These are phyloP conservation scores for Cryptocephalus primarius DNA, from an alignment of 2,888 invertebrate genomes.

Conservation along the genomic window DNA sequence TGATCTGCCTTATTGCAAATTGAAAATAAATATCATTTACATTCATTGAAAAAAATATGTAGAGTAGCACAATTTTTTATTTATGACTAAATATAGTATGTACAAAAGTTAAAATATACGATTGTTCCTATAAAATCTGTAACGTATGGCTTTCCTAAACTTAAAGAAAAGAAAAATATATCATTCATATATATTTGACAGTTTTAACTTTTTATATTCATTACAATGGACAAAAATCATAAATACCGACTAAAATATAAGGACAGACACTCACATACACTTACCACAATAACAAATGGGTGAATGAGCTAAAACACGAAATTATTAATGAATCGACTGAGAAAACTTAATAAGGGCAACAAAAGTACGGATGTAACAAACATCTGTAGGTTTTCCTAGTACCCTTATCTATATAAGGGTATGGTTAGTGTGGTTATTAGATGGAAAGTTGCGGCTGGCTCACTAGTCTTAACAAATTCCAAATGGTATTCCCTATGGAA, in stretches of 20 bases:
- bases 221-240: slow-evolving; percentile 7
- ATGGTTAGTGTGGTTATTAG: too few species aligned
- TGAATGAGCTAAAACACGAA: slow-evolving; percentile 2
- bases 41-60: not conserved
- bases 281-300: not conserved
- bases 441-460: too few species aligned
- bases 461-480: too few species aligned
- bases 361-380: too few species aligned
- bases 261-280: slow-evolving; percentile 10
- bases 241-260: slow-evolving; percentile 6
- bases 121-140: slow-evolving; percentile 19
- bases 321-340: slow-evolving; percentile 3
- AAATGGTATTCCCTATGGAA: too few species aligned
- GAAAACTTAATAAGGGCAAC: not conserved
- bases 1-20: too few species aligned
- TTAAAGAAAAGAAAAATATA: slow-evolving; percentile 8
- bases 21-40: too few species aligned
- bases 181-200: slow-evolving; percentile 8
- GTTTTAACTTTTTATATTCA: slow-evolving; percentile 5
- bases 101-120: slow-evolving; percentile 19
- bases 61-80: slow-evolving; percentile 17
- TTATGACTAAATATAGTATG: slow-evolving; percentile 15
- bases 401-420: too few species aligned
- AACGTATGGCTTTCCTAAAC: slow-evolving; percentile 18
- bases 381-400: slow-evolving; percentile 3